Evolutionary conservation across 2,797 vertebrate genomes (phyloP).

Genomic region (Selene dorsalis): DNA sequence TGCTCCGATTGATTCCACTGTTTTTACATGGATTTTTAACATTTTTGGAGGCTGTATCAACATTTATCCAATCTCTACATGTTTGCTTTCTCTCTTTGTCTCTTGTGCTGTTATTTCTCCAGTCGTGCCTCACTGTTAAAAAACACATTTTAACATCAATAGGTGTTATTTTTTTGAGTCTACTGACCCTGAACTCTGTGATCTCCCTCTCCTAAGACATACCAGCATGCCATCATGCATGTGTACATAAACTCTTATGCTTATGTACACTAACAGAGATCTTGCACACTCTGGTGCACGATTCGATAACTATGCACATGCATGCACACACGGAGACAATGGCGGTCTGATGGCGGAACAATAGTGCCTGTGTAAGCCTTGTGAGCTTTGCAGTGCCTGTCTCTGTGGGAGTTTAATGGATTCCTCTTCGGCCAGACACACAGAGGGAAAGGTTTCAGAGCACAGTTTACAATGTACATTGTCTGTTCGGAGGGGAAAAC

Average conservation of each 20-base stretch:
- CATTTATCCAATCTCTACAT: not conserved
- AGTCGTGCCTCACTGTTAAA: not conserved
- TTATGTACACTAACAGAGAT: constrained; percentile 36
- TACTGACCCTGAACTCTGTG: constrained; percentile 20
- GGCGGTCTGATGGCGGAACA: constrained; percentile 69
- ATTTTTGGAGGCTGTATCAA: not conserved
- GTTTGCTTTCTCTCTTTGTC: constrained; percentile 1
- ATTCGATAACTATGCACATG: constrained; percentile 57
- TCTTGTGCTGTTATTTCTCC: constrained; percentile 3
- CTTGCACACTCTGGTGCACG: constrained; percentile 51
- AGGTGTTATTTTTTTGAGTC: not conserved
- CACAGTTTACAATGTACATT: constrained; percentile 23
- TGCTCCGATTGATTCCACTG: constrained; percentile 4
- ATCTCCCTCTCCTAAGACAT: constrained; percentile 12
- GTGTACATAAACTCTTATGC: constrained; percentile 43
- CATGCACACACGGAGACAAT: constrained; percentile 69
- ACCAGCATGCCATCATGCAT: constrained; percentile 38
- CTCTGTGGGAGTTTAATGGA: constrained; percentile 70
- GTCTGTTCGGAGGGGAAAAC: constrained; percentile 36
- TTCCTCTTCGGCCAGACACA: constrained; percentile 41
- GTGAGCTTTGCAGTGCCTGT: constrained; percentile 65
- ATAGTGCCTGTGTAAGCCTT: constrained; percentile 67
- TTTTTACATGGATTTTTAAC: constrained; percentile 12
- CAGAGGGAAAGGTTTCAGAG: constrained; percentile 43
- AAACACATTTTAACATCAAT: constrained; percentile 17